Evolutionary conservation across 1,140 invertebrate genomes (phyloP).

Genomic region (Bombus vancouverensis): DNA sequence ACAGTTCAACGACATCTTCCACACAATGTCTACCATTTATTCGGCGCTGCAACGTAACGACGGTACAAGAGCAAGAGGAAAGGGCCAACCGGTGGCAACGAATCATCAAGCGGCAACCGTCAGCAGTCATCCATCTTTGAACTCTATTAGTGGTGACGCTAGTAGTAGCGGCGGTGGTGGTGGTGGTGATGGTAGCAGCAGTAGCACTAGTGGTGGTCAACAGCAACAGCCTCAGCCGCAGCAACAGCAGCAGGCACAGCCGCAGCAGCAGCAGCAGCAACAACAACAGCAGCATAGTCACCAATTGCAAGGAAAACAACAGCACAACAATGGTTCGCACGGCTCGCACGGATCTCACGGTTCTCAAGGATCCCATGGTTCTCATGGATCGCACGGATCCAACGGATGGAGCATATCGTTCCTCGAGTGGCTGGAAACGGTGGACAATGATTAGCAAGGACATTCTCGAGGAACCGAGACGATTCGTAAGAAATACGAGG

Average conservation of each 20-base stretch:
- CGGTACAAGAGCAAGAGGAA: neutral
- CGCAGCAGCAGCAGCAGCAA: neutral
- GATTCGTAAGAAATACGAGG: conserved; percentile 67
- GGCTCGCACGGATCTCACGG: conserved; percentile 61
- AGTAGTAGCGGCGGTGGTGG: conserved; percentile 50
- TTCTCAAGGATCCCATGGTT: conserved; percentile 71
- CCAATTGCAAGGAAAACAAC: conserved; percentile 54
- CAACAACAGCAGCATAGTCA: conserved; percentile 43
- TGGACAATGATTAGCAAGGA: conserved; percentile 59
- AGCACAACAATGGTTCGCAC: conserved; percentile 61
- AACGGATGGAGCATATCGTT: conserved; percentile 54
- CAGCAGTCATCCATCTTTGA: conserved; percentile 47
- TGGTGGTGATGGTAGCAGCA: conserved; percentile 35
- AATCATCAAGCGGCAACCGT: conserved; percentile 49
- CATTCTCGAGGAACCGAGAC: conserved; percentile 55
- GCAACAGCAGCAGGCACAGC: neutral
- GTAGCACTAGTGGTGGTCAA: conserved; percentile 36
- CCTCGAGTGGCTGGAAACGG: conserved; percentile 66
- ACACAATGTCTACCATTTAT: conserved; percentile 19
- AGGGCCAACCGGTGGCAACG: conserved; percentile 8
- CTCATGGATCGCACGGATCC: conserved; percentile 49
- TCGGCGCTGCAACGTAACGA: conserved; percentile 25
- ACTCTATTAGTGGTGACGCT: conserved; percentile 42
- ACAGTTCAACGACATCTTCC: conserved; percentile 34
- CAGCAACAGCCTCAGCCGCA: neutral